Percentiles rank a stretch among this genome's conserved stretches.
Evolutionary conservation across 1,140 invertebrate species (phyloP).

Genomic region (Venturia canescens): DNA sequence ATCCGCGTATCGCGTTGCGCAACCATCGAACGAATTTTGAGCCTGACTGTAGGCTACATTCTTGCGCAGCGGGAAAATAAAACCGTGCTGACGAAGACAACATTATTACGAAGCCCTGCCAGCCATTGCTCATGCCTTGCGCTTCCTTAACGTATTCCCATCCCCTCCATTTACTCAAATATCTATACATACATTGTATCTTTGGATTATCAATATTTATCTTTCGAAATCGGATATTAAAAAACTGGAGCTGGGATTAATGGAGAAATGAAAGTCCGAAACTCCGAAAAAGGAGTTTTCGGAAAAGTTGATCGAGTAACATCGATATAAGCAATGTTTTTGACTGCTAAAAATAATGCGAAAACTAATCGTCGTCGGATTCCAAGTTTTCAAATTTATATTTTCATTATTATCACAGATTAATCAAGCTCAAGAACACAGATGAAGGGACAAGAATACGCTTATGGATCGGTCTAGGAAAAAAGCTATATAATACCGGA

Average conservation of each 20-base stretch:
- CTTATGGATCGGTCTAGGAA: neutral
- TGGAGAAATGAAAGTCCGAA: too few species aligned
- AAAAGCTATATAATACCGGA: constrained; percentile 68
- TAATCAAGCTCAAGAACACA: neutral
- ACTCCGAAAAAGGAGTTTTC: too few species aligned
- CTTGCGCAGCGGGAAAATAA: constrained; percentile 76
- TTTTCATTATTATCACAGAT: neutral
- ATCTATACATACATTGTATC: constrained; percentile 47
- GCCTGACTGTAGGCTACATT: constrained; percentile 76
- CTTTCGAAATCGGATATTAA: too few species aligned
- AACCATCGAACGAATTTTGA: constrained; percentile 73
- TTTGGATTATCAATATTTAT: neutral
- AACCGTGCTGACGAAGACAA: constrained; percentile 74
- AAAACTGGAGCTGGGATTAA: too few species aligned
- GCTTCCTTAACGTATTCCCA: constrained; percentile 70
- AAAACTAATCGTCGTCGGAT: too few species aligned
- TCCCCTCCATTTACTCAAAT: constrained; percentile 38
- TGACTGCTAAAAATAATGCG: too few species aligned
- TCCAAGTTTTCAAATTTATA: neutral
- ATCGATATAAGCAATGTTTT: too few species aligned
- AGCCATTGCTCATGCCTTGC: constrained; percentile 75
- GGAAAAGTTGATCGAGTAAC: too few species aligned
- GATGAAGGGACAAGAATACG: neutral
- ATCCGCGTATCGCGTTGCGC: constrained; percentile 68
- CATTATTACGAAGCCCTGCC: constrained; percentile 75